Conservation (phyloP, 2,113 vertebrate species). For the Trematocara macrostoma region DNA sequence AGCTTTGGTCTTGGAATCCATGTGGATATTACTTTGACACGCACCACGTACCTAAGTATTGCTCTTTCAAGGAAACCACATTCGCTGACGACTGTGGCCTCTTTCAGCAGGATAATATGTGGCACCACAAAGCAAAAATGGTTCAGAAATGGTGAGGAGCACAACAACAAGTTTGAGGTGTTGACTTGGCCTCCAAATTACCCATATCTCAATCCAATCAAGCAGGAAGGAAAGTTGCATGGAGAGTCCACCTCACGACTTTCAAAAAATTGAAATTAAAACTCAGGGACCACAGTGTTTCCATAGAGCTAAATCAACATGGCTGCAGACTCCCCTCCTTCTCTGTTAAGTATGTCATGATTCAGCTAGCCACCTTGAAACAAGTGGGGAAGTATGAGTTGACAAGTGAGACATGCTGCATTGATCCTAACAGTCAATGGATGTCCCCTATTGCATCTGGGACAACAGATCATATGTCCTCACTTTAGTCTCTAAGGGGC, state of each 20-base stretch:
- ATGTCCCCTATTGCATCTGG: conserved; percentile 38
- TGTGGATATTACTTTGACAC: background rate
- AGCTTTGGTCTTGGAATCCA: background rate
- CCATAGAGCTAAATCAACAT: background rate
- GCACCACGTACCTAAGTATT: background rate
- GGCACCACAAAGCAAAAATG: background rate
- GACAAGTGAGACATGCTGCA: conserved; percentile 9
- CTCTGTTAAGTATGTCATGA: background rate
- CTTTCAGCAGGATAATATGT: background rate
- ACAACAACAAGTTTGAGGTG: background rate
- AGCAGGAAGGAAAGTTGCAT: background rate
- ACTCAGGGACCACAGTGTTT: background rate
- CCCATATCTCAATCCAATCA: background rate
- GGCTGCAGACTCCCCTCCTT: background rate
- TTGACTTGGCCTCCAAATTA: background rate
- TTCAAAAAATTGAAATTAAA: background rate
- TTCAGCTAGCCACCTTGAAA: background rate
- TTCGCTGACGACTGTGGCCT: background rate
- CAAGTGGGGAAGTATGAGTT: background rate
- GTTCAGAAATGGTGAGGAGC: background rate
- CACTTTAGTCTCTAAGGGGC: conserved; percentile 2
- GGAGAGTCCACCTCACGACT: background rate
- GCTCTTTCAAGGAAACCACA: background rate
- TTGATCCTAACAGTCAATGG: conserved; percentile 34
- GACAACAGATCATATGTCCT: conserved; percentile 45